A percentile compares a stretch with the other conserved stretches of the same genome.
Conservation (phyloP, 2,888 invertebrate species). For the Acleris holmiana region DNA sequence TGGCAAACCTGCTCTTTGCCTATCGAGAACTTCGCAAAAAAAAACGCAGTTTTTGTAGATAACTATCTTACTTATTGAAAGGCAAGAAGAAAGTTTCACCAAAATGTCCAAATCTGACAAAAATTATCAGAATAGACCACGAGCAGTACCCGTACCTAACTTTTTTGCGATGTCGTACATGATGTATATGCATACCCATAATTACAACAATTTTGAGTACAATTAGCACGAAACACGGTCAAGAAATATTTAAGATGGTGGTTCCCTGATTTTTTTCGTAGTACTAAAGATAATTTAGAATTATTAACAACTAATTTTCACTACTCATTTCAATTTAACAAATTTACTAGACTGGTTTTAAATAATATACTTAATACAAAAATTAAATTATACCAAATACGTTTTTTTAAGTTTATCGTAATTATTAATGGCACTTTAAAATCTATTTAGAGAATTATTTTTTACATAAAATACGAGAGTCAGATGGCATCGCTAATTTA, state of each 20-base stretch:
- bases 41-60: background rate
- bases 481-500: background rate
- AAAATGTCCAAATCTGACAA: constrained; percentile 6
- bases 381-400: too few relatives aligned
- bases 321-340: background rate
- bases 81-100: constrained; percentile 21
- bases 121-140: constrained; percentile 15
- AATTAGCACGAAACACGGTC: constrained; percentile 61
- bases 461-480: background rate
- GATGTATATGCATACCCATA: constrained; percentile 30
- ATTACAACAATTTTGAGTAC: constrained; percentile 43
- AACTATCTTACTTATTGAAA: constrained; percentile 4
- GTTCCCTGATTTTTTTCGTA: constrained; percentile 65
- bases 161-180: constrained; percentile 33
- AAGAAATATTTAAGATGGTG: too few relatives aligned
- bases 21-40: background rate
- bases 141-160: constrained; percentile 42
- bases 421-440: constrained; percentile 16
- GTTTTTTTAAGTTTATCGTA: background rate
- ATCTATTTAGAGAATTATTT: background rate
- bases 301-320: constrained; percentile 12
- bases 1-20: constrained; percentile 4
- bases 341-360: too few relatives aligned
- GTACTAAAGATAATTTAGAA: constrained; percentile 31
- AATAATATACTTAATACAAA: too few relatives aligned